These are phyloP conservation scores for Taxidea taxus DNA, from an alignment of 2,113 vertebrate genomes.

Conservation along the genomic window DNA sequence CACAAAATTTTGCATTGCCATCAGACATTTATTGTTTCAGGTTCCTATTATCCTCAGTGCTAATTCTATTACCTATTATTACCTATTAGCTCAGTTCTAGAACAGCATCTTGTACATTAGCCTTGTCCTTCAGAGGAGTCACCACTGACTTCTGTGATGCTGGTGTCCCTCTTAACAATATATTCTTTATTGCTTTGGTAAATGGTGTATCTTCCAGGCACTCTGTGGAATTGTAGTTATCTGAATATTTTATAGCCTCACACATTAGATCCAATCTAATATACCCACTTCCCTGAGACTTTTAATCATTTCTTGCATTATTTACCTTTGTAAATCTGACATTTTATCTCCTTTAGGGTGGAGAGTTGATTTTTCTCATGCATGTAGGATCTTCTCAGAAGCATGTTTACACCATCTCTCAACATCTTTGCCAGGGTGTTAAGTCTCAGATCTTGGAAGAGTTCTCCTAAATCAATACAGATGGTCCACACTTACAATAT, in stretches of 20 bases:
- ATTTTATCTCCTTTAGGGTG: not conserved
- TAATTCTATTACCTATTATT: not conserved
- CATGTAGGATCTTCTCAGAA: not conserved
- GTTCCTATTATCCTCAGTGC: not conserved
- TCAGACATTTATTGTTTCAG: not conserved
- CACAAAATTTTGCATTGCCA: not conserved
- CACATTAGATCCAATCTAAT: not conserved
- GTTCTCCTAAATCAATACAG: not conserved
- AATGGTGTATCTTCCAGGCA: not conserved
- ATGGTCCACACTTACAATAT: not conserved
- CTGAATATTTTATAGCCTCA: not conserved
- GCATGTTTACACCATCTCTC: not conserved
- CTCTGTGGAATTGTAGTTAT: not conserved
- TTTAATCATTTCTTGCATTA: not conserved
- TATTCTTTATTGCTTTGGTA: not conserved
- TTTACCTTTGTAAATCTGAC: not conserved
- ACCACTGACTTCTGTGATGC: not conserved
- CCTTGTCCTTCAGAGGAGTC: not conserved
- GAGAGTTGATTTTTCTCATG: not conserved
- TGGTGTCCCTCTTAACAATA: not conserved
- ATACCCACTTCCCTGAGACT: not conserved
- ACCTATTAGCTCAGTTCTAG: not conserved
- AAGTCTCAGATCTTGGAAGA: not conserved
- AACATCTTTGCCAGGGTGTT: not conserved
- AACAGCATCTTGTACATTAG: not conserved